Percentiles rank a stretch among this genome's conserved stretches.
Conservation (phyloP, 2,113 vertebrate genomes). For the Tinamus guttatus region DNA sequence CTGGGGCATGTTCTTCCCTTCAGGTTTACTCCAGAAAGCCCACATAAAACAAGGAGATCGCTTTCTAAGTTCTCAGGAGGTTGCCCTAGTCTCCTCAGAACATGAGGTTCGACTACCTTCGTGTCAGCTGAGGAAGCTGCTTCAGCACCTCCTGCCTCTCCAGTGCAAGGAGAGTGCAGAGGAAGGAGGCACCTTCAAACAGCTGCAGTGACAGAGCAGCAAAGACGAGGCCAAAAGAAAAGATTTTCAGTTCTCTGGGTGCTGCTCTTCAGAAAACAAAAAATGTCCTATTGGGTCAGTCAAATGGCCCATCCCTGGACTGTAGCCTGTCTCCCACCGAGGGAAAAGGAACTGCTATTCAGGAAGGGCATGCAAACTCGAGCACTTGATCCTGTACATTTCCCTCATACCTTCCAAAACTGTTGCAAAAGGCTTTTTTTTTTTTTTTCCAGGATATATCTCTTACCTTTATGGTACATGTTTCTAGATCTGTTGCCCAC, state of each 20-base stretch:
- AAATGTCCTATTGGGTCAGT: neutral
- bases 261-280: neutral
- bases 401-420: neutral
- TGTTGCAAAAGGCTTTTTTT: neutral
- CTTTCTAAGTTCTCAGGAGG: constrained; percentile 23
- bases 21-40: constrained; percentile 8
- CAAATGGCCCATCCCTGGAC: neutral
- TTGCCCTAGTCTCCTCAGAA: neutral
- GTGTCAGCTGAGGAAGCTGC: neutral
- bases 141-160: neutral
- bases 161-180: neutral
- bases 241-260: neutral
- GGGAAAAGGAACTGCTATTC: neutral
- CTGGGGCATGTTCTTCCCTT: constrained; percentile 20
- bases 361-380: neutral
- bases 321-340: neutral
- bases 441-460: neutral
- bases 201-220: neutral
- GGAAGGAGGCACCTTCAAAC: rapidly evolving
- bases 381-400: neutral
- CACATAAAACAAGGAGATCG: constrained; percentile 44
- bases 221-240: neutral
- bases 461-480: neutral
- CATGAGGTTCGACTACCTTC: neutral
- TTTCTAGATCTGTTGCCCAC: neutral